Base-by-base conservation (phyloP, 2,888 invertebrate genomes). In the Drosophila seclusa region DNA sequence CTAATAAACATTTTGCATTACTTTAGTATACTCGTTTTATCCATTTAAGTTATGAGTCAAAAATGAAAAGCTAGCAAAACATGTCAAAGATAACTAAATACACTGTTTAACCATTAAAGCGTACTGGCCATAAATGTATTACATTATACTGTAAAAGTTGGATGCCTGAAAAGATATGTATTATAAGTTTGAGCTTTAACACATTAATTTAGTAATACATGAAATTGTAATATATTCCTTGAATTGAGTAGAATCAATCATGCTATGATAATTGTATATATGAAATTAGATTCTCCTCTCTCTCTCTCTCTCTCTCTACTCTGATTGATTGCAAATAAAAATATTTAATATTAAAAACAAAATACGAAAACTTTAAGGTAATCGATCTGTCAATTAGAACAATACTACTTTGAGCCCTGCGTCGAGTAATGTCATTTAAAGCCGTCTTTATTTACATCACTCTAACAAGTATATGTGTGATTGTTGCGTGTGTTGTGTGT, bases 391-490 rank as follows among this genome's bases (percentile, higher is more conserved):
- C 38, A 55, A 38, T 55, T 55, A 55, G 27, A 38, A 38, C 13
- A 36, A 13, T 13, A 13, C 38, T 38, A 13, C 7, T 8, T 55
- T 27, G 38, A 24, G 11, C 34, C 29, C 42, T 13, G 42, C 21
- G 3, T 7, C n/a, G 18, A 67, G 29, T 67, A 67, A 53, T 53
- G 66, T 16, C 52, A 53, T 36, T 36, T 38, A 18, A 24, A 34
- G 34, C 13, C 45, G 31, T 36, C 42, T 52, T 16, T 24, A 36
- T 18, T 36, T n/a, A 2, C 29, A 18, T 27, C 45, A 68, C n/a
- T 29, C 32, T 16, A 7, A 24, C 16, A 24, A 29, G 10, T 11
- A 2, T 8, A 24, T 16, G 8, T 16, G 4, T 16, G 24, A 24
- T 16, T 45, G 13, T 34, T 24, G 54, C 36, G n/a, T 24, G 18